Evolutionary conservation across 1,140 invertebrate species (phyloP).

Genomic region (Drosophila kepulauana): DNA sequence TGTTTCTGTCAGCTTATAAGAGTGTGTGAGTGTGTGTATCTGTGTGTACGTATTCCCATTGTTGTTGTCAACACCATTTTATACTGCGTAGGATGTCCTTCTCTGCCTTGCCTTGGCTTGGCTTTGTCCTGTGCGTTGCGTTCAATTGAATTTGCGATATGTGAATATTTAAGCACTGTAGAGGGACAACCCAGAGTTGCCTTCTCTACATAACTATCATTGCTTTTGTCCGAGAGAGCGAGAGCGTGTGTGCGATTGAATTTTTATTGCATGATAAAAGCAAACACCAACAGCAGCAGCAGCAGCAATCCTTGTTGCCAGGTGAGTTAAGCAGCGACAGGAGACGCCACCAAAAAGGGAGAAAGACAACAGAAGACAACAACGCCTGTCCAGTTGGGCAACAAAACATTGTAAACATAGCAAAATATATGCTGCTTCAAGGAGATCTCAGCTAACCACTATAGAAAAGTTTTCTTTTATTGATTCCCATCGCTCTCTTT

Average conservation of each 20-base stretch:
- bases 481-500: slow-evolving; percentile 53
- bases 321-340: slow-evolving; percentile 28
- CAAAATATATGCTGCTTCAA: slow-evolving; percentile 76
- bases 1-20: slow-evolving; percentile 23
- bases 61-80: slow-evolving; percentile 83
- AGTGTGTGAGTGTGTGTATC: slow-evolving; percentile 22
- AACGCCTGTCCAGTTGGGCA: not conserved
- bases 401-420: slow-evolving; percentile 76
- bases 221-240: slow-evolving; percentile 48
- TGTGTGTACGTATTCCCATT: slow-evolving; percentile 67
- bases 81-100: slow-evolving; percentile 65
- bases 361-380: not conserved
- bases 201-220: slow-evolving; percentile 66
- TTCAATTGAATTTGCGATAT: slow-evolving; percentile 84
- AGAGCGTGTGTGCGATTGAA: slow-evolving; percentile 66
- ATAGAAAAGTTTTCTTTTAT: slow-evolving; percentile 58
- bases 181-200: slow-evolving; percentile 54
- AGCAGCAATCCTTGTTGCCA: slow-evolving; percentile 23
- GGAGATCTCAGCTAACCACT: slow-evolving; percentile 73
- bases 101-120: slow-evolving; percentile 33
- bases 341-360: slow-evolving; percentile 1
- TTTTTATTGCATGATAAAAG: slow-evolving; percentile 80
- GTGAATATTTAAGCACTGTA: slow-evolving; percentile 83
- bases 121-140: slow-evolving; percentile 67
- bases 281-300: slow-evolving; percentile 41